phyloP scores from a whole-genome alignment of 2,888 invertebrate genomes.

The Julus scandinavius region DNA sequence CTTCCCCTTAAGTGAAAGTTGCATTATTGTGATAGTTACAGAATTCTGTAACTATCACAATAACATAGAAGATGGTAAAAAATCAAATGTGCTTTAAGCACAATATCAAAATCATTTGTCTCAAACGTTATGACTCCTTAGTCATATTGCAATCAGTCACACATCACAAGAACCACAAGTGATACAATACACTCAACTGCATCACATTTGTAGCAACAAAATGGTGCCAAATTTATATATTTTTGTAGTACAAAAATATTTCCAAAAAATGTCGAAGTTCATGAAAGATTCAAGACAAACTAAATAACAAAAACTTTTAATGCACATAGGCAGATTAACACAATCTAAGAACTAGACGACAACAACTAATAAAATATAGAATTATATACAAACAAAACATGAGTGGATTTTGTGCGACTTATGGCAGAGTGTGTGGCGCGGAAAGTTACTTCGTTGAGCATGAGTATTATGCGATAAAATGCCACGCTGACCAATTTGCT shows the following conservation, averaged over 20 bases:
- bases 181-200: too few species aligned
- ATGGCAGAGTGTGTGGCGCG: neutral
- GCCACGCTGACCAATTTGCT: constrained; percentile 18
- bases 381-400: constrained; percentile 24
- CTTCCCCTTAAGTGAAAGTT: neutral
- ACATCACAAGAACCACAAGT: too few species aligned
- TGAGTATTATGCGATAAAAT: constrained; percentile 26
- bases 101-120: too few species aligned
- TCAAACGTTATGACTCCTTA: too few species aligned
- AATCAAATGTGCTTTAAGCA: too few species aligned
- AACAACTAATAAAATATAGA: constrained; percentile 9
- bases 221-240: too few species aligned
- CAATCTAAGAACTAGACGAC: neutral
- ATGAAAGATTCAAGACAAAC: neutral
- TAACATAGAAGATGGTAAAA: too few species aligned
- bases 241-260: too few species aligned
- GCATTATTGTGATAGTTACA: too few species aligned
- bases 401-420: neutral
- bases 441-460: neutral
- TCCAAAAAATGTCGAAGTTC: neutral
- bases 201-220: too few species aligned
- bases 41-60: too few species aligned
- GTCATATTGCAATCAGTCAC: too few species aligned
- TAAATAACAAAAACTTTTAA: neutral
- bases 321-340: neutral